Evolutionary conservation across 2,797 vertebrate genomes (phyloP).

Genomic region (Jordanella pulchra): DNA sequence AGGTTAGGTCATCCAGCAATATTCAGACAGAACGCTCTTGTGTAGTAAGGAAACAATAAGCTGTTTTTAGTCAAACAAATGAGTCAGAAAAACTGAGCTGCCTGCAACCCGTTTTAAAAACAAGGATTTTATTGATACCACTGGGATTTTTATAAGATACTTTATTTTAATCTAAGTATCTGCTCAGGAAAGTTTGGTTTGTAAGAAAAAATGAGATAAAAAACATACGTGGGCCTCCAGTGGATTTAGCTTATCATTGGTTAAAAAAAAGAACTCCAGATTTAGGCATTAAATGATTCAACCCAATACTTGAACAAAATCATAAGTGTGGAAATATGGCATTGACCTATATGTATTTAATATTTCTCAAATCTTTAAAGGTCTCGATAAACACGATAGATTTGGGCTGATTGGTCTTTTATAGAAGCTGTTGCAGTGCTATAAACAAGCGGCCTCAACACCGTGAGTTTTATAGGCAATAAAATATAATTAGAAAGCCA

Average conservation of each 20-base stretch:
- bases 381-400: slow-evolving; percentile 16
- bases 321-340: not conserved
- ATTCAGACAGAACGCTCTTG: no score
- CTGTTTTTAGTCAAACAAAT: not conserved
- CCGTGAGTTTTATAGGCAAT: slow-evolving; percentile 82
- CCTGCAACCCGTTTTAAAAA: not conserved
- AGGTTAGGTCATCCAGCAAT: no score
- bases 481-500: slow-evolving; percentile 93
- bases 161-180: not conserved
- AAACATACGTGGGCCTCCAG: not conserved
- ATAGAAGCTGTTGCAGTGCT: slow-evolving; percentile 46
- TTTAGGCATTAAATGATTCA: not conserved
- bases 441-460: slow-evolving; percentile 69
- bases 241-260: not conserved
- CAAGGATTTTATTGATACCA: not conserved
- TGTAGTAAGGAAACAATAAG: not conserved
- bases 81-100: not conserved
- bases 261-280: not conserved
- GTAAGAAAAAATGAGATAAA: not conserved
- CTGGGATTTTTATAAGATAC: not conserved
- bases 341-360: not conserved
- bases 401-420: slow-evolving; percentile 30
- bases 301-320: not conserved
- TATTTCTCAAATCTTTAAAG: slow-evolving; percentile 19
- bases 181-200: not conserved